These are phyloP conservation scores for Brotula barbata DNA, from an alignment of 2,797 vertebrate species.

Conservation along the genomic window DNA sequence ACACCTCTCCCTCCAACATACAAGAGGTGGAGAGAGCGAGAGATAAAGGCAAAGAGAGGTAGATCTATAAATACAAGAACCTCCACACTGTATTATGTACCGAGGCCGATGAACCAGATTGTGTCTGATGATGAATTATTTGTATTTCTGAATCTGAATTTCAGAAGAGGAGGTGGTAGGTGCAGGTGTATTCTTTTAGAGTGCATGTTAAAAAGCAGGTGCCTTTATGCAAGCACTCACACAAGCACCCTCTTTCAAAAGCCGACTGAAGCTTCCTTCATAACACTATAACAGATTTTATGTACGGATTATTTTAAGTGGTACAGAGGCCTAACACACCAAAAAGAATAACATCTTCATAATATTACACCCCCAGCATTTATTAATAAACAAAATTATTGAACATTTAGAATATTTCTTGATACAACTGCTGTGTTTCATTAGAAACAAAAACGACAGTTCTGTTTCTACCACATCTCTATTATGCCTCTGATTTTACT, in stretches of 20 bases:
- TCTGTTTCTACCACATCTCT: no score
- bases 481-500: no score
- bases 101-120: constrained; percentile 60
- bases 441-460: no score
- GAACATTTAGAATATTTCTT: no score
- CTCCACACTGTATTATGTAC: constrained; percentile 64
- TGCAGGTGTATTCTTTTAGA: constrained; percentile 55
- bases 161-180: constrained; percentile 38
- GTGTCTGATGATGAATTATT: constrained; percentile 61
- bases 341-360: no score
- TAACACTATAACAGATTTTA: no score
- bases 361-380: no score
- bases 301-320: no score
- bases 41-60: constrained; percentile 16
- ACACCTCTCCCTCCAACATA: constrained; percentile 65
- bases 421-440: no score
- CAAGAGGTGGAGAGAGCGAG: constrained; percentile 33
- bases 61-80: constrained; percentile 71
- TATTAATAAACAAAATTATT: no score
- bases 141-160: constrained; percentile 45
- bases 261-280: constrained; percentile 24
- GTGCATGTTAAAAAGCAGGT: constrained; percentile 39
- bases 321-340: no score
- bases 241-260: constrained; percentile 37
- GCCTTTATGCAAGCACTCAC: constrained; percentile 48